Evolutionary conservation across 92 coral and sea anemone species (phyloP).

Genomic region (Nematostella vectensis): DNA sequence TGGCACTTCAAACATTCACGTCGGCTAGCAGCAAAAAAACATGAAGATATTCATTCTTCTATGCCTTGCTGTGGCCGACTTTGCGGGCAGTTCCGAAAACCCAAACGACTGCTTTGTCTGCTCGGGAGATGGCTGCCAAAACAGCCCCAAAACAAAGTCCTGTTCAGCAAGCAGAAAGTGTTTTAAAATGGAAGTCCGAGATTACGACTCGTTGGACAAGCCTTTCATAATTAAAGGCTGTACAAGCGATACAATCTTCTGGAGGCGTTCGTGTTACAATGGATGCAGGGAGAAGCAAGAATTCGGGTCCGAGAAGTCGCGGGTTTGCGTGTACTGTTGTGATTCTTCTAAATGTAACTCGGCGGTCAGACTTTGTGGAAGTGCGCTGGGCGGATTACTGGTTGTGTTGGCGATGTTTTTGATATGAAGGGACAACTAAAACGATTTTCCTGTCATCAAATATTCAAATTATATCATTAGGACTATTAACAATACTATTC

Average conservation of each 20-base stretch:
- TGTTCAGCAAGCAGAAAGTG: constrained; percentile 10
- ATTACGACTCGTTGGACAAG: constrained; percentile 10
- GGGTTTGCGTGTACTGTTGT: constrained; percentile 30
- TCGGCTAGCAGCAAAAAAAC: too few species aligned
- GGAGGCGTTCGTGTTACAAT: constrained; percentile 31
- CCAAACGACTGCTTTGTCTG: constrained; percentile 9
- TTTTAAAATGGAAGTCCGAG: constrained; percentile 26
- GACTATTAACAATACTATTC: too few species aligned
- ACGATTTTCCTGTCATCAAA: too few species aligned
- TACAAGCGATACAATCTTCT: constrained; percentile 36
- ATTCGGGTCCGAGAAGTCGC: constrained; percentile 12
- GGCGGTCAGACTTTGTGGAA: too few species aligned
- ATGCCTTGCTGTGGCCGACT: background rate
- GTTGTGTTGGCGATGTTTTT: too few species aligned
- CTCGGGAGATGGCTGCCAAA: constrained; percentile 10
- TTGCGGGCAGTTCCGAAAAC: background rate
- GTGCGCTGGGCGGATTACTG: too few species aligned
- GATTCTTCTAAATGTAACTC: constrained; percentile 11
- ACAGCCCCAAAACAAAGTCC: constrained; percentile 5
- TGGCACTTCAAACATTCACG: too few species aligned
- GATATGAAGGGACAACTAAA: too few species aligned
- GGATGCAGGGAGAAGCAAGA: constrained; percentile 21
- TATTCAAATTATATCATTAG: too few species aligned
- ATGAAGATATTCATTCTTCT: too few species aligned
- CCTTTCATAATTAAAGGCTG: constrained; percentile 42